These are phyloP conservation scores for Rutpela maculata DNA, from an alignment of 2,888 invertebrate genomes.

Conservation along the genomic window DNA sequence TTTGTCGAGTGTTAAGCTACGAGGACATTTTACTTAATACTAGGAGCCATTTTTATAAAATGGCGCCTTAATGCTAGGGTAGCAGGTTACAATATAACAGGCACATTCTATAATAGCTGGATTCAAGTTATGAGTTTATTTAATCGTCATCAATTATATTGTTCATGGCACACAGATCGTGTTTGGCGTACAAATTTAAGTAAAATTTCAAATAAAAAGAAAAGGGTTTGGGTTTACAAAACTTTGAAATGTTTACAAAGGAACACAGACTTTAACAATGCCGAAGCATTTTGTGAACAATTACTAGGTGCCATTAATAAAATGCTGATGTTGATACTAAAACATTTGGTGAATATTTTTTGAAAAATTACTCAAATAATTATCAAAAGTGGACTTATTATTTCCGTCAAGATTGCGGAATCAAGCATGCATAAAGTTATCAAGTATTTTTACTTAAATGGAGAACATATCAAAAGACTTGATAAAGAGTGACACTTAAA, in stretches of 20 bases:
- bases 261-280: not conserved
- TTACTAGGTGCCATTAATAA: not conserved
- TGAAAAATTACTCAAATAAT: not conserved
- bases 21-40: too few species aligned
- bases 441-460: not conserved
- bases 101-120: not conserved
- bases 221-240: not conserved
- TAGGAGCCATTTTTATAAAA: too few species aligned
- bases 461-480: not conserved
- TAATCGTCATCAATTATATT: not conserved
- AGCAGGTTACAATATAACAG: too few species aligned
- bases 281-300: not conserved
- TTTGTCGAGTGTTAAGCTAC: too few species aligned
- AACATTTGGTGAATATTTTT: not conserved
- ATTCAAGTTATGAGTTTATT: not conserved
- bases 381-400: not conserved
- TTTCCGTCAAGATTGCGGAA: not conserved
- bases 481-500: not conserved
- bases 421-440: slow-evolving; percentile 5
- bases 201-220: not conserved
- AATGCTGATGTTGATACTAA: not conserved
- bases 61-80: too few species aligned
- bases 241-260: not conserved
- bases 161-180: slow-evolving; percentile 10
- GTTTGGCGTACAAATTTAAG: not conserved